These are phyloP conservation scores for Apamea crenata DNA, from an alignment of 2,888 invertebrate genomes.

Conservation along the genomic window DNA sequence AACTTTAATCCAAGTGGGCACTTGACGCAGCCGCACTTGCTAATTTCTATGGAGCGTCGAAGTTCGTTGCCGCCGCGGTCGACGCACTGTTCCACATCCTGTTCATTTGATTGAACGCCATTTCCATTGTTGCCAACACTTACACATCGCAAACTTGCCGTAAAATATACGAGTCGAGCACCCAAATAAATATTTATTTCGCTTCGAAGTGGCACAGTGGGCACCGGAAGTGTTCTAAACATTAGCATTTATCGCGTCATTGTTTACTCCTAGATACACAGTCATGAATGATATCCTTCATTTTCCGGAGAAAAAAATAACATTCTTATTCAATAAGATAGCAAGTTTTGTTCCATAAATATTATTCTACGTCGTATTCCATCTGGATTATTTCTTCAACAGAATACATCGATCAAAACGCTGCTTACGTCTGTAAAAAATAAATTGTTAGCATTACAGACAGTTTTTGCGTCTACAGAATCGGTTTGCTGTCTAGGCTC, in stretches of 20 bases:
- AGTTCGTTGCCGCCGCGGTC: constrained; percentile 83
- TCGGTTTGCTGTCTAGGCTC: constrained; percentile 48
- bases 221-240: constrained; percentile 69
- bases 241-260: constrained; percentile 73
- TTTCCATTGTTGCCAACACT: constrained; percentile 79
- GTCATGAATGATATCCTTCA: constrained; percentile 55
- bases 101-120: constrained; percentile 76
- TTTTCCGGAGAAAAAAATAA: constrained; percentile 30
- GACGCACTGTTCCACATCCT: constrained; percentile 85
- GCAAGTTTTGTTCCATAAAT: constrained; percentile 24
- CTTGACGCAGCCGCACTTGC: constrained; percentile 64
- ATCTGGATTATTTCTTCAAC: constrained; percentile 53
- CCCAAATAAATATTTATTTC: constrained; percentile 75
- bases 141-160: constrained; percentile 68
- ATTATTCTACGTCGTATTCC: constrained; percentile 47
- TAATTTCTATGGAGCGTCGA: constrained; percentile 75
- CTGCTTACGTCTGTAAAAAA: constrained; percentile 56
- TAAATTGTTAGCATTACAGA: constrained; percentile 54
- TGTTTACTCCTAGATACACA: constrained; percentile 67
- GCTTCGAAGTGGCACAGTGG: constrained; percentile 63
- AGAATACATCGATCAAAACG: constrained; percentile 54
- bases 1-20: constrained; percentile 49
- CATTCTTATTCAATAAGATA: constrained; percentile 46
- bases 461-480: constrained; percentile 48
- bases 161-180: constrained; percentile 63